phyloP scores from a whole-genome alignment of 1,140 invertebrate genomes.

The Bradynema listronoti region DNA sequence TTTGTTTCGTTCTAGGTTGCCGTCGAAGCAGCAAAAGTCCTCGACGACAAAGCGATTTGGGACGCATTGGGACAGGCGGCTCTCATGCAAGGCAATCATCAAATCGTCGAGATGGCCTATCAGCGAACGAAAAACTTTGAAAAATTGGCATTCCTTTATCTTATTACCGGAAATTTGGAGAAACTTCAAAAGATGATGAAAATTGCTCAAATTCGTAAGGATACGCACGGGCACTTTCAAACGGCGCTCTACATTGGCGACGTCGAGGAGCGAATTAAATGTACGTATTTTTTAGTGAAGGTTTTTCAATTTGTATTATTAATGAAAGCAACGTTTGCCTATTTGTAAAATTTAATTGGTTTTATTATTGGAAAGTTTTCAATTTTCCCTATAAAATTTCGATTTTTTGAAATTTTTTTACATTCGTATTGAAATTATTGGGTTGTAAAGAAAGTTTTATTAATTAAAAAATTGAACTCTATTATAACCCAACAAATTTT shows the following conservation, averaged over 20 bases:
- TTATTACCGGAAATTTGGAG: conserved; percentile 95
- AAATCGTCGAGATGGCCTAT: conserved; percentile 93
- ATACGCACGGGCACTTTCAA: conserved; percentile 90
- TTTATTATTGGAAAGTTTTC: conserved; percentile 6
- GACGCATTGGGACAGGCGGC: conserved; percentile 90
- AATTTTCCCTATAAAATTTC: conserved; percentile 1
- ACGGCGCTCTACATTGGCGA: conserved; percentile 85
- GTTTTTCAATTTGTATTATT: conserved; percentile 59
- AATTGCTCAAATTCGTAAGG: conserved; percentile 90
- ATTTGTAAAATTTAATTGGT: conserved; percentile 66
- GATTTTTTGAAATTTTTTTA: conserved; percentile 4
- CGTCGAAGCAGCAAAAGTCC: conserved; percentile 78
- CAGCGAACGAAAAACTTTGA: conserved; percentile 99
- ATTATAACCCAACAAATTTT: too few relatives aligned
- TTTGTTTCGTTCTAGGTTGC: conserved; percentile 60
- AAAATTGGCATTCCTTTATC: conserved; percentile 91
- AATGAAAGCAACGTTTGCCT: not conserved
- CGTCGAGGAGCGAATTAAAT: conserved; percentile 78
- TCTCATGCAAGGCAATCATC: conserved; percentile 65
- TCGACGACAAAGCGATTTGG: conserved; percentile 92
- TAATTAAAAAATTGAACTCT: too few relatives aligned
- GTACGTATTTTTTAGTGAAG: too few relatives aligned
- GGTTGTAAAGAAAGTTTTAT: too few relatives aligned
- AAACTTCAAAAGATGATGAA: conserved; percentile 98
- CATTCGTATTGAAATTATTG: too few relatives aligned